Evolutionary conservation across 35 echinoderm and acorn worm genomes (phyloP).

Genomic region (Apostichopus parvimensis): DNA sequence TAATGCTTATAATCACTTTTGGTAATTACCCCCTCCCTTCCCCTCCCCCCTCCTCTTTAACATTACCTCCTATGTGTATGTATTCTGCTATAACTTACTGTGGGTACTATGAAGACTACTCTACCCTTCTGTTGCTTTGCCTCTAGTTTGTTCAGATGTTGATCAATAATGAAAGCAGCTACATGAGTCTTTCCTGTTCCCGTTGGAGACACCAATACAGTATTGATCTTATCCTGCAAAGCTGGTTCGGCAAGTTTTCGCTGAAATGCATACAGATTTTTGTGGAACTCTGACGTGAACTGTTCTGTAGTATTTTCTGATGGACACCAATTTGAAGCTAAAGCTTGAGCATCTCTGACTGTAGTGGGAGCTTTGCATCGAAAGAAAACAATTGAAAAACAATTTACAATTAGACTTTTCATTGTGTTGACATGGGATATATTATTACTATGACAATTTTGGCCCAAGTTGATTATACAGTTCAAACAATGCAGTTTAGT

Average conservation of each 20-base stretch:
- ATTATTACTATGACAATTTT: too few relatives aligned
- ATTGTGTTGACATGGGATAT: too few relatives aligned
- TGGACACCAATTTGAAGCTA: not conserved
- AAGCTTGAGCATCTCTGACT: not conserved
- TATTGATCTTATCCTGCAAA: slow-evolving; percentile 20
- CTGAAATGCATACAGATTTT: not conserved
- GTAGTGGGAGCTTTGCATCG: not conserved
- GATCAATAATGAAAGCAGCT: slow-evolving; percentile 59
- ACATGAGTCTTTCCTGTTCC: slow-evolving; percentile 66
- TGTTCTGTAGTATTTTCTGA: not conserved
- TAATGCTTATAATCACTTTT: too few relatives aligned
- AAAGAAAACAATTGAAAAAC: not conserved
- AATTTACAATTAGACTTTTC: too few relatives aligned
- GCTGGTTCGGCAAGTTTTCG: not conserved
- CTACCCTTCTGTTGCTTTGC: not conserved
- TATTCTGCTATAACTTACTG: slow-evolving; percentile 14
- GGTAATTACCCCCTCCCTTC: too few relatives aligned
- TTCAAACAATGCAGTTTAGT: too few relatives aligned
- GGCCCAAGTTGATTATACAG: too few relatives aligned
- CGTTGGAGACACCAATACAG: slow-evolving; percentile 57
- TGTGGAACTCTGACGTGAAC: not conserved
- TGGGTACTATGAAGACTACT: slow-evolving; percentile 49
- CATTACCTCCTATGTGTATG: too few relatives aligned
- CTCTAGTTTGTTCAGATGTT: slow-evolving; percentile 55
- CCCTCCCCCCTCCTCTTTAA: too few relatives aligned